Evolutionary conservation across 2,113 vertebrate species (phyloP).

Genomic region (Nibea albiflora): DNA sequence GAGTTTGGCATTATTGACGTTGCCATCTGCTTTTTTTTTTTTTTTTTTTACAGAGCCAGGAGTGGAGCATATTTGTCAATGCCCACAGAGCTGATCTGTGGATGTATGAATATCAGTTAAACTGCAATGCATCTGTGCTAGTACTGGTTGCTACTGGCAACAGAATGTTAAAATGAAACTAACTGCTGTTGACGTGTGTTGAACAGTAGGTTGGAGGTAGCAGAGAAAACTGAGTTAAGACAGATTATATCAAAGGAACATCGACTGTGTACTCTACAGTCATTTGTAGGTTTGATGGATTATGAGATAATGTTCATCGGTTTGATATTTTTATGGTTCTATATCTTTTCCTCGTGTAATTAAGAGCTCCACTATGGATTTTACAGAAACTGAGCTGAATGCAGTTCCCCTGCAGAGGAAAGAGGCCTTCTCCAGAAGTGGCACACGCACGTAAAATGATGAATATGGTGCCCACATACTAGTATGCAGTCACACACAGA

Average conservation of each 20-base stretch:
- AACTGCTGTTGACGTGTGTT: background rate
- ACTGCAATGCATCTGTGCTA: background rate
- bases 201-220: background rate
- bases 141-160: constrained; percentile 16
- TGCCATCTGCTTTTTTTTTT: too few relatives aligned
- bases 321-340: constrained; percentile 27
- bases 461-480: constrained; percentile 7
- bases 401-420: constrained; percentile 21
- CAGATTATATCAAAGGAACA: too few relatives aligned
- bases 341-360: constrained; percentile 10
- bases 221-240: background rate
- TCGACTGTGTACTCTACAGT: background rate
- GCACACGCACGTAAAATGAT: constrained; percentile 9
- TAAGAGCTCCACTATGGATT: constrained; percentile 20
- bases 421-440: constrained; percentile 51
- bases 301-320: constrained; percentile 1
- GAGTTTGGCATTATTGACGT: too few relatives aligned
- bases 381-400: constrained; percentile 18
- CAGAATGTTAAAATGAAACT: constrained; percentile 2
- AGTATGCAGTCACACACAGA: constrained; percentile 19
- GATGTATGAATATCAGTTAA: background rate
- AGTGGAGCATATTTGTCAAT: background rate
- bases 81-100: background rate
- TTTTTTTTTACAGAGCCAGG: too few relatives aligned
- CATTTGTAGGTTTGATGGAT: background rate